These are phyloP conservation scores for Julus scandinavius DNA, from an alignment of 2,888 invertebrate genomes.

Conservation along the genomic window DNA sequence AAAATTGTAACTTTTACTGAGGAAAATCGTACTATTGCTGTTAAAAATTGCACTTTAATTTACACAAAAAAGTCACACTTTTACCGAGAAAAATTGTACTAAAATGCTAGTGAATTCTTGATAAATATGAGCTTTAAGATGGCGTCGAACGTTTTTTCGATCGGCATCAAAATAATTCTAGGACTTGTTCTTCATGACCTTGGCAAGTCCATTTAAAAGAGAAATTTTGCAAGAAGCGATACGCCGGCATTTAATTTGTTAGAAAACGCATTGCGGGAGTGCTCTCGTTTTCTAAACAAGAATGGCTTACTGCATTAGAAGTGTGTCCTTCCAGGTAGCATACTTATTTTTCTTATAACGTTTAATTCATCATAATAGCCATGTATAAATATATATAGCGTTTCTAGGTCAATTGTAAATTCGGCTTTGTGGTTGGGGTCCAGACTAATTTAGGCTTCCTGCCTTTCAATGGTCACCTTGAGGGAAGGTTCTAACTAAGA, in stretches of 20 bases:
- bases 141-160: background rate
- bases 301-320: conserved; percentile 47
- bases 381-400: background rate
- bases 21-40: no score
- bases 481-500: background rate
- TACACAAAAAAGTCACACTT: no score
- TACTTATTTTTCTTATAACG: background rate
- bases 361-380: background rate
- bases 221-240: background rate
- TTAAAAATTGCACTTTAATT: no score
- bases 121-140: background rate
- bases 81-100: background rate
- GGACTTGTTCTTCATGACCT: background rate
- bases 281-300: conserved; percentile 45
- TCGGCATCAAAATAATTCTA: background rate
- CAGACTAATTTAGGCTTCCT: background rate
- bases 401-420: background rate
- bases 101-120: background rate
- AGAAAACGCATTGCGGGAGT: conserved; percentile 51
- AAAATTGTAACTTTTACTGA: no score
- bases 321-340: background rate
- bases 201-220: background rate
- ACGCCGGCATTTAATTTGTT: background rate
- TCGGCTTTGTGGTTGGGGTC: background rate
- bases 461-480: background rate